Conservation (phyloP, 2,797 vertebrate genomes). For the Cottoperca gobio region DNA sequence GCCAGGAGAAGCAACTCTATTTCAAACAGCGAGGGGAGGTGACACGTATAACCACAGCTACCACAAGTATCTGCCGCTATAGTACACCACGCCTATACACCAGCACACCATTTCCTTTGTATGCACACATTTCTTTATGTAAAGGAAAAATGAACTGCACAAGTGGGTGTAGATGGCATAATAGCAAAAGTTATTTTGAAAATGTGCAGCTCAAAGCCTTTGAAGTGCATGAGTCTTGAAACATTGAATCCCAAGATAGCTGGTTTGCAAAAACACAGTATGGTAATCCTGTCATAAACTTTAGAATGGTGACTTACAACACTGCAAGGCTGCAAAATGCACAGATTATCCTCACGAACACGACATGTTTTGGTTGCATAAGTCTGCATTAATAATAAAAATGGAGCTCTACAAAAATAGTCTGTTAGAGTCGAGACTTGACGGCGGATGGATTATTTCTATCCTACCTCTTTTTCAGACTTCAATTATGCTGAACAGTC, state of each 20-base stretch:
- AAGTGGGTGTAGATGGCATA: constrained; percentile 43
- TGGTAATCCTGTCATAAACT: constrained; percentile 4
- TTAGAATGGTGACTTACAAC: not conserved
- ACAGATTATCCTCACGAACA: not conserved
- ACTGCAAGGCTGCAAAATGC: not conserved
- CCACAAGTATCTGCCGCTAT: constrained; percentile 54
- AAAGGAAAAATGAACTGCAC: constrained; percentile 41
- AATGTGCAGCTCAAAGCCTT: constrained; percentile 49
- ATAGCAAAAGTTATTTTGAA: constrained; percentile 34
- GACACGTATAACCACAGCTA: constrained; percentile 56
- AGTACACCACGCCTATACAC: constrained; percentile 52
- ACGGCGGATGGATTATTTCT: constrained; percentile 10
- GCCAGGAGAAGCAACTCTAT: not conserved
- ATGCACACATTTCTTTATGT: constrained; percentile 28
- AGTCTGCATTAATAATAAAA: constrained; percentile 26
- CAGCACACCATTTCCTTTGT: constrained; percentile 54
- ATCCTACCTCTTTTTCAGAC: constrained; percentile 7
- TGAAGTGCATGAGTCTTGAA: constrained; percentile 59
- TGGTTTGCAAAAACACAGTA: constrained; percentile 23
- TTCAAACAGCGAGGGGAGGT: constrained; percentile 6
- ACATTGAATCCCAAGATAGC: constrained; percentile 40
- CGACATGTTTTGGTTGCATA: not conserved
- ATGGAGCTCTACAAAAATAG: not conserved
- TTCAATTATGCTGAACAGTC: constrained; percentile 27
- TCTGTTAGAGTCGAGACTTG: constrained; percentile 4